Evolutionary conservation across 1,140 invertebrate genomes (phyloP), one percentile per base, ranked within the genome.

Genomic region (Diachasma alloeum): DNA sequence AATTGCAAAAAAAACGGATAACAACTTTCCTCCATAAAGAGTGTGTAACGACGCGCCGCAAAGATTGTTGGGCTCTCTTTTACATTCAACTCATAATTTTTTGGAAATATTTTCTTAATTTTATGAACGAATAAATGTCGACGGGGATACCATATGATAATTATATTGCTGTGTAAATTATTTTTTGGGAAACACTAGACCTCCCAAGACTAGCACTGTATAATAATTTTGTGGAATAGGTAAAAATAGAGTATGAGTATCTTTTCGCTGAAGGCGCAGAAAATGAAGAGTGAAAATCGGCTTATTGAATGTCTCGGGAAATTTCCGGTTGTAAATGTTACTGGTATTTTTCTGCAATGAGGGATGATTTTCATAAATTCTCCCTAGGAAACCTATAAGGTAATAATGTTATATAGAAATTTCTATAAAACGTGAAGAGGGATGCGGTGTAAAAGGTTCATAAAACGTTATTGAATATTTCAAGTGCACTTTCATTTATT

Each of bases 91-190:
- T 36, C 63, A 67, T 22, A 48, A 71, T 24, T 71, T 31, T 72
- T 24, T 15, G 17, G 36, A 53, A 72, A 72, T 72, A 72, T 56
- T 72, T 56, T 56, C 46, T 26, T 53, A 53, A 36, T 72, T 72
- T 72, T 72, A 72, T 72, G 70, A 56, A 36, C 19, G 10, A 72
- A 63, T 72, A 72, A 72, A 72, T 56, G 70, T 72, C 70, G n/a
- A 17, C 4, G 46, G 22, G 8, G 22, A 22, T 10, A 31, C 70
- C 19, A 56, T 56, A 31, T 22, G 46, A 72, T 56, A 72, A 72
- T 72, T 56, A 72, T 72, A 72, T 72, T 36, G 22, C 26, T 13
- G n/a, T 48, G 44, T 46, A 26, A 44, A 56, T 56, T 46, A 17
- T 36, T 72, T 72, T 72, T 10, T 13, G 59, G 59, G 59, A 26